Evolutionary conservation across 2,888 invertebrate genomes (phyloP), one percentile per base, ranked within the genome.

Genomic region (Eupithecia inturbata): DNA sequence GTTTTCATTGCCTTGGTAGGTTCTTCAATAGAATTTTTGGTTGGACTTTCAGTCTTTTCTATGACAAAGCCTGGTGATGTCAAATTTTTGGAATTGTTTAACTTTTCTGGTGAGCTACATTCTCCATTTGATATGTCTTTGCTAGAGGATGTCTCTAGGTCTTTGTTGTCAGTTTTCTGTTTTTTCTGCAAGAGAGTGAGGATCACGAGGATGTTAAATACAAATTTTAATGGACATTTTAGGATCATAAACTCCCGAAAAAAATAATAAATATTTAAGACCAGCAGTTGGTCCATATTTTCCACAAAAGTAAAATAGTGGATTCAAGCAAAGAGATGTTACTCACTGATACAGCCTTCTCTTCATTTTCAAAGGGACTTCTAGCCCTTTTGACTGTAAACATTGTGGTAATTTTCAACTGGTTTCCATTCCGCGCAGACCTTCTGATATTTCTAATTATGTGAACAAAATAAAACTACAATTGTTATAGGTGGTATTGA

Each of bases 371-470:
- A 70, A 72, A 68, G 67, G 86, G 82, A 80, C 87, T 89, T 78
- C 88, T 84, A 72, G 76, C 84, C 53, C 91, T 84, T 80, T 91
- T 91, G 6, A 77, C 68, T 45, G 84, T 74, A 78, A 90, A 89
- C 85, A 91, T 88, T 73, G 79, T 85, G 3, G 84, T 85, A 64
- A 90, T 88, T 82, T 84, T 87, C 68, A 84, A 73, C 77, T 90
- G 91, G 76, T 84, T 85, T 28, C 82, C 82, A 78, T 83, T 86
- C 31, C 82, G 78, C 19, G 80, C 74, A 41, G 81, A 83, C 74
- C 81, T 81, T 64, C 85, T 78, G 9, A 71, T 70, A 9, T 80
- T 63, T 72, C 87, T 87, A 71, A 49, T 53, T n/a, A n/a, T n/a
- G n/a, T n/a, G 12, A 85, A 83, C 73, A 63, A 45, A 68, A 22